These are phyloP conservation scores for Phrynocephalus versicolor DNA, from an alignment of 2,113 vertebrate species.

Conservation along the genomic window DNA sequence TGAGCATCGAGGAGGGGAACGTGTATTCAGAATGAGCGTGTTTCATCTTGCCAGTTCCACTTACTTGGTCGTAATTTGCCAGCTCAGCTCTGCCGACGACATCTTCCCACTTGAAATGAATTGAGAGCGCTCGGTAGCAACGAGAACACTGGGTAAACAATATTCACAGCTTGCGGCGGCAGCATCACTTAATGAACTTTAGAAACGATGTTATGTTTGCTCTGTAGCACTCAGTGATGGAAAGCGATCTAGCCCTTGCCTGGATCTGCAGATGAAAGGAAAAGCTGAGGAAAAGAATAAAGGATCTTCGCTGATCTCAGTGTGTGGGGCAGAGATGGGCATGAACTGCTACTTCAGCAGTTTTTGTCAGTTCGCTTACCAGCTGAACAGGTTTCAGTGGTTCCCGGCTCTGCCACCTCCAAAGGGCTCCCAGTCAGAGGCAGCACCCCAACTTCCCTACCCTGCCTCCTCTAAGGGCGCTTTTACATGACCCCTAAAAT, in stretches of 20 bases:
- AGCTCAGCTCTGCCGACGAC: neutral
- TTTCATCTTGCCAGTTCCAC: neutral
- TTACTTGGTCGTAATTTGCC: constrained; percentile 23
- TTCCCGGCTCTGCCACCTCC: too few relatives aligned
- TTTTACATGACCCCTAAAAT: too few relatives aligned
- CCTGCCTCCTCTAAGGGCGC: too few relatives aligned
- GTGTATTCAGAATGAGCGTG: constrained; percentile 16
- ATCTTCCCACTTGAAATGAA: constrained; percentile 5
- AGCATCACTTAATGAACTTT: constrained; percentile 18
- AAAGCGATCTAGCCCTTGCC: neutral
- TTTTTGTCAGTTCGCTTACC: too few relatives aligned
- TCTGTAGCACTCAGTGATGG: neutral
- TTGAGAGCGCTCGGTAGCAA: neutral
- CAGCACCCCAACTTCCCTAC: too few relatives aligned
- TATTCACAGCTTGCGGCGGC: neutral
- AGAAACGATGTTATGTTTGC: constrained; percentile 7
- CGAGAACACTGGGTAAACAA: neutral
- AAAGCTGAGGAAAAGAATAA: neutral
- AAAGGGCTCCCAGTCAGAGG: too few relatives aligned
- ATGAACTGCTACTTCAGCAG: too few relatives aligned
- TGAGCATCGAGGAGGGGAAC: neutral
- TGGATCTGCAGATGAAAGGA: neutral
- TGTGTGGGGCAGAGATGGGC: too few relatives aligned
- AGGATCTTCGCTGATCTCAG: too few relatives aligned
- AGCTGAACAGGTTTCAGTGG: too few relatives aligned